phyloP scores from a whole-genome alignment of 2,888 invertebrate species.

The Synergus gifuensis region DNA sequence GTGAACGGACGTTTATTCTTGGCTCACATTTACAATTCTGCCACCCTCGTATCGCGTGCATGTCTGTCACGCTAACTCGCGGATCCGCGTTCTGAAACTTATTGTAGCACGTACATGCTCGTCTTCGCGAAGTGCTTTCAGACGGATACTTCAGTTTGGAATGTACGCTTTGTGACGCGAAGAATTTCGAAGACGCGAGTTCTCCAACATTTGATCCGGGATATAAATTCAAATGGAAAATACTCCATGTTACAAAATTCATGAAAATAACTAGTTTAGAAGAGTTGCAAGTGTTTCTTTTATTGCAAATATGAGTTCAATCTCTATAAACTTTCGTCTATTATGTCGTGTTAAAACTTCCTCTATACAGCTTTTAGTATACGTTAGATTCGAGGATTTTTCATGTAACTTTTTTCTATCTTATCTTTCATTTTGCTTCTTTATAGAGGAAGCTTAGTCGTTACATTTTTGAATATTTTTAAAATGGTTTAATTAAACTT shows the following conservation, averaged over 20 bases:
- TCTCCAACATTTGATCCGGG: not conserved
- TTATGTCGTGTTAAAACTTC: too few relatives aligned
- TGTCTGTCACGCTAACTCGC: constrained; percentile 40
- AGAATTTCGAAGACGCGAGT: constrained; percentile 15
- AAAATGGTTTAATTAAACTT: too few relatives aligned
- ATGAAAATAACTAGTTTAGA: not conserved
- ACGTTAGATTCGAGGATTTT: too few relatives aligned
- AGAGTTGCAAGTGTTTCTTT: not conserved
- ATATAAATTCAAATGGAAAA: constrained; percentile 10
- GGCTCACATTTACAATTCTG: constrained; percentile 42
- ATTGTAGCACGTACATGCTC: constrained; percentile 9
- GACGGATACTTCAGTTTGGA: constrained; percentile 12
- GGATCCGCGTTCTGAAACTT: constrained; percentile 35
- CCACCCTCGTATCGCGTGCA: constrained; percentile 43
- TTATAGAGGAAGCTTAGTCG: too few relatives aligned
- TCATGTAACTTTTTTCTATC: too few relatives aligned
- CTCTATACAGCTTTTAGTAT: too few relatives aligned
- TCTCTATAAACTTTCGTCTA: not conserved
- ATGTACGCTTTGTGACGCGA: constrained; percentile 24
- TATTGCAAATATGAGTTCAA: not conserved
- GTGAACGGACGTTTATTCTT: constrained; percentile 43
- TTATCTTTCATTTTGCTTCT: too few relatives aligned
- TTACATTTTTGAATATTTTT: too few relatives aligned
- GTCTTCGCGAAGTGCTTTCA: constrained; percentile 26
- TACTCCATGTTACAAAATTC: not conserved